Evolutionary conservation across 2,888 invertebrate species (phyloP).

Genomic region (Cephus nigrinus): DNA sequence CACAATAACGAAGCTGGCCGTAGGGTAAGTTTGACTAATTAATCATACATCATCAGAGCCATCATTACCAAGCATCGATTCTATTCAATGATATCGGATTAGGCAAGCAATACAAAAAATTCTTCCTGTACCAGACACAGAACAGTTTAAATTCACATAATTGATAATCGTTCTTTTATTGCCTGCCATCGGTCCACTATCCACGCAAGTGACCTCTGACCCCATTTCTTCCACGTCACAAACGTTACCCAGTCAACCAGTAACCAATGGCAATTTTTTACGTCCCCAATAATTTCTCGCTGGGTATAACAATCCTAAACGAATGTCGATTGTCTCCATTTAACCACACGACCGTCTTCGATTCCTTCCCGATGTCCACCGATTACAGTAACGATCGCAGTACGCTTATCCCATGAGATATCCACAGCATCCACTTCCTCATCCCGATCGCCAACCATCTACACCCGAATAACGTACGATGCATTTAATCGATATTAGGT

Average conservation of each 20-base stretch:
- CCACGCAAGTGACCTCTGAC: not conserved
- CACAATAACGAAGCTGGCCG: constrained; percentile 99
- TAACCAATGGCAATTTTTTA: not conserved
- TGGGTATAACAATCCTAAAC: not conserved
- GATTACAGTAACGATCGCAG: not conserved
- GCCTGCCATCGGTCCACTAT: not conserved
- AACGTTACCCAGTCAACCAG: not conserved
- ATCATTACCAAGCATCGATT: constrained; percentile 8
- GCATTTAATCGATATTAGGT: not conserved
- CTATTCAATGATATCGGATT: constrained; percentile 1
- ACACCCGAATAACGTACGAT: not conserved
- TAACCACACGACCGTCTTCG: not conserved
- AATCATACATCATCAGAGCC: constrained; percentile 4
- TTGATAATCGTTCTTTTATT: constrained; percentile 1
- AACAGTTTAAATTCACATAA: not conserved
- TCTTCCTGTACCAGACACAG: not conserved
- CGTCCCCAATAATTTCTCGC: not conserved
- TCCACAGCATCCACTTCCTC: not conserved
- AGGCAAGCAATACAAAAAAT: not conserved
- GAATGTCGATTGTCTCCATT: not conserved
- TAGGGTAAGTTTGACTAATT: constrained; percentile 75
- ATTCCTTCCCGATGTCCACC: not conserved
- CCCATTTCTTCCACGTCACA: not conserved
- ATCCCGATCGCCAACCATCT: not conserved
- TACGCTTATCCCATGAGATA: not conserved